phyloP scores from a whole-genome alignment of 2,797 vertebrate genomes.

The Helostoma temminkii region DNA sequence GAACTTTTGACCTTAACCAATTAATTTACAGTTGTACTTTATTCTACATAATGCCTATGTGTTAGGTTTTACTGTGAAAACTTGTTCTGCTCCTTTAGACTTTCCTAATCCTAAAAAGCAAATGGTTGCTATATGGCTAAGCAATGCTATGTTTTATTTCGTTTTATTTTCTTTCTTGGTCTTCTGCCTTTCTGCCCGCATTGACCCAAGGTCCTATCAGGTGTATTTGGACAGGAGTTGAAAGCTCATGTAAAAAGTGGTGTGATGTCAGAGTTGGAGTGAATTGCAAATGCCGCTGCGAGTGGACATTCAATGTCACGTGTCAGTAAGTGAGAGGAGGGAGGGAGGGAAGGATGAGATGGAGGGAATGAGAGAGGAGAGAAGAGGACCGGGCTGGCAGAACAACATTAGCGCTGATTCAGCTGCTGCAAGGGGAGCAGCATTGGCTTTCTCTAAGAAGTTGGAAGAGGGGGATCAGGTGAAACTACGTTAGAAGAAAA shows the following conservation, averaged over 20 bases:
- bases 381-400: constrained; percentile 53
- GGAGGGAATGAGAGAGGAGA: constrained; percentile 32
- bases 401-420: constrained; percentile 81
- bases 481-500: constrained; percentile 58
- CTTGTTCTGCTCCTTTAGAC: not conserved
- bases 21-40: not conserved
- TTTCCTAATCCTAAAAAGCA: constrained; percentile 15
- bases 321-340: constrained; percentile 41
- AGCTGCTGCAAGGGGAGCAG: constrained; percentile 74
- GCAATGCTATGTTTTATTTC: constrained; percentile 16
- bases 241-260: constrained; percentile 59
- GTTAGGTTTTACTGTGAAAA: not conserved
- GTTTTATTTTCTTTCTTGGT: constrained; percentile 18
- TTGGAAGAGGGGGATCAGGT: constrained; percentile 56
- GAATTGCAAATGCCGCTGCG: constrained; percentile 48
- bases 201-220: constrained; percentile 30
- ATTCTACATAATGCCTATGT: not conserved
- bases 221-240: constrained; percentile 52
- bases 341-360: constrained; percentile 41
- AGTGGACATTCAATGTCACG: constrained; percentile 68
- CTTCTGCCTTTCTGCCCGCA: constrained; percentile 6
- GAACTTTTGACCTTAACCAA: constrained; percentile 25
- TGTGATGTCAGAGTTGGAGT: constrained; percentile 64
- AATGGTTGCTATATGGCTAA: constrained; percentile 3
- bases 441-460: constrained; percentile 78